These are phyloP conservation scores for Amphibalanus amphitrite DNA, from an alignment of 1,140 invertebrate genomes.

Conservation along the genomic window DNA sequence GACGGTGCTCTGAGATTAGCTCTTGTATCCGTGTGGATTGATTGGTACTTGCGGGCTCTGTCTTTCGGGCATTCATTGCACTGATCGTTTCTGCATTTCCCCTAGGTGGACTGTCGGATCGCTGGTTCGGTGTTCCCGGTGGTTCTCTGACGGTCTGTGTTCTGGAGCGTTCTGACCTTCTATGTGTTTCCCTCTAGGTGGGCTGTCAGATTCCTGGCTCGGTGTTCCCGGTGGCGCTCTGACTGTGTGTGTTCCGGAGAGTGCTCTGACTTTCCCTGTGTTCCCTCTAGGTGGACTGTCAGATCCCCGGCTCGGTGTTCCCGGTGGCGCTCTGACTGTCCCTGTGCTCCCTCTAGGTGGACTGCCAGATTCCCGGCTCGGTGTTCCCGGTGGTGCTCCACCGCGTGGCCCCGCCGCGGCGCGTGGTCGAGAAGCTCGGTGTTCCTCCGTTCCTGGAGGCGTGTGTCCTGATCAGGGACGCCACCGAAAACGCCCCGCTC, in stretches of 20 bases:
- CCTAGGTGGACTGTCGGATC: too few relatives aligned
- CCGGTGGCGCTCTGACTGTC: too few relatives aligned
- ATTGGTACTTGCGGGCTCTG: too few relatives aligned
- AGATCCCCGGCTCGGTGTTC: slow-evolving; percentile 52
- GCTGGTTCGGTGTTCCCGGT: too few relatives aligned
- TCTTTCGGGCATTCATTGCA: too few relatives aligned
- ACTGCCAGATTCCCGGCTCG: slow-evolving; percentile 48
- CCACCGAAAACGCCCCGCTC: not conserved
- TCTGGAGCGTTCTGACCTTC: not conserved
- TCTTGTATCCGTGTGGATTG: too few relatives aligned
- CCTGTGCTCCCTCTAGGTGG: too few relatives aligned
- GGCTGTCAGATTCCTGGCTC: slow-evolving; percentile 61
- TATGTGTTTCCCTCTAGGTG: slow-evolving; percentile 31
- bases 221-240: too few relatives aligned
- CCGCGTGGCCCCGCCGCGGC: not conserved
- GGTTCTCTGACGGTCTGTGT: too few relatives aligned
- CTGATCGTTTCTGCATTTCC: too few relatives aligned
- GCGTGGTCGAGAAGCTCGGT: not conserved
- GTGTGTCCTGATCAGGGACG: not conserved
- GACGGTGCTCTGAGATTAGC: too few relatives aligned
- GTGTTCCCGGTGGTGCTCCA: slow-evolving; percentile 21
- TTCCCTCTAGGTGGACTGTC: slow-evolving; percentile 76
- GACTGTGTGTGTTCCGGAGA: slow-evolving; percentile 52
- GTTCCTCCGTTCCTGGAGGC: not conserved
- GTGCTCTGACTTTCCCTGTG: too few relatives aligned